Evolutionary conservation across 2,797 vertebrate species (phyloP).

Genomic region (Knipowitschia caucasica): DNA sequence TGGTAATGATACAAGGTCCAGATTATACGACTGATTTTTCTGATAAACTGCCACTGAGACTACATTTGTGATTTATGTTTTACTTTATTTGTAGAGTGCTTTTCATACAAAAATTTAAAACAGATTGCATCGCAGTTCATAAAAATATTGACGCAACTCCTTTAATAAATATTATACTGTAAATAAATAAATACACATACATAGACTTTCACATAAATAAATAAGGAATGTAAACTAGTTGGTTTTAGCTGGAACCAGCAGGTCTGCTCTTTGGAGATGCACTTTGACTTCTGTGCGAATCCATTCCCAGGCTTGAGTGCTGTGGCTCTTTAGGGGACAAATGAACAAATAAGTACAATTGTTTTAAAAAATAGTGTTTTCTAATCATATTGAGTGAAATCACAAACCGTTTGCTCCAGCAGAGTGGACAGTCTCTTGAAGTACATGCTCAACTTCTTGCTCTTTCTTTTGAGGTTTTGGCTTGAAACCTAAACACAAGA

Average conservation of each 20-base stretch:
- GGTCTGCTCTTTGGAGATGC: slow-evolving; percentile 30
- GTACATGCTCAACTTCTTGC: slow-evolving; percentile 53
- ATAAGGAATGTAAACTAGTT: neutral
- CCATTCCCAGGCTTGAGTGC: slow-evolving; percentile 58
- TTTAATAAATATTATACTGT: neutral
- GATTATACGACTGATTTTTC: no score
- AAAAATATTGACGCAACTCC: neutral
- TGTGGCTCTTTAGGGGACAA: slow-evolving; percentile 48
- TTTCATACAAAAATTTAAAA: no score
- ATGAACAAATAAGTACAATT: neutral
- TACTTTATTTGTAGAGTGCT: no score
- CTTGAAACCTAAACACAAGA: slow-evolving; percentile 22
- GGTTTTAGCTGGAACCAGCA: slow-evolving; percentile 22
- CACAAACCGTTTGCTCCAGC: slow-evolving; percentile 33
- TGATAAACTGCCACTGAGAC: no score
- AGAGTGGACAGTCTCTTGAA: slow-evolving; percentile 52
- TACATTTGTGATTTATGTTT: no score
- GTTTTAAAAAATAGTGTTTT: neutral
- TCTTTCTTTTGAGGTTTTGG: slow-evolving; percentile 32
- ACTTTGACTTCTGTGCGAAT: slow-evolving; percentile 39
- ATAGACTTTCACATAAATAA: neutral
- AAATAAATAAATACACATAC: neutral
- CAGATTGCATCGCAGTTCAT: no score
- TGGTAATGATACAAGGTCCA: neutral
- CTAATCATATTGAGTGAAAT: neutral